Percentiles rank a stretch among this genome's conserved stretches.
Conservation (phyloP, 2,888 invertebrate genomes). For the Caenorhabditis zanzibari region DNA sequence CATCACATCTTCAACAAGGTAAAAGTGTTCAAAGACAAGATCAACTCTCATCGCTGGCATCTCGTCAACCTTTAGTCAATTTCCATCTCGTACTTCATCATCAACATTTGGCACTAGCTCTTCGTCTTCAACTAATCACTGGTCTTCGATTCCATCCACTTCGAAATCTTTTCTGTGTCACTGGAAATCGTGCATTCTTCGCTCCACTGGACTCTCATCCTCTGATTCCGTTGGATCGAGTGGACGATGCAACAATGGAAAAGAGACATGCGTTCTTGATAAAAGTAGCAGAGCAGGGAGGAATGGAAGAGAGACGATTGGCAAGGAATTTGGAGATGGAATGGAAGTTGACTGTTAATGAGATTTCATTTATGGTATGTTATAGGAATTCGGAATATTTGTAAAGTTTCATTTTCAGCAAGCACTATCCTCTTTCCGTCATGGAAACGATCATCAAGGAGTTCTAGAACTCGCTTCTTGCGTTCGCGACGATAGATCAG, state of each 20-base stretch:
- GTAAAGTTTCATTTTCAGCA: slow-evolving; percentile 33
- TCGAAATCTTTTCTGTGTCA: slow-evolving; percentile 70
- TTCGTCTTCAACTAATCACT: slow-evolving; percentile 65
- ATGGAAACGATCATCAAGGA: slow-evolving; percentile 66
- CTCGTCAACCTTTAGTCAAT: slow-evolving; percentile 74
- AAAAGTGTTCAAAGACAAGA: slow-evolving; percentile 50
- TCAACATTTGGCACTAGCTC: slow-evolving; percentile 72
- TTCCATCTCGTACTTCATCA: slow-evolving; percentile 80
- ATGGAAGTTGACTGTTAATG: slow-evolving; percentile 69
- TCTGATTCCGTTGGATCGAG: slow-evolving; percentile 76
- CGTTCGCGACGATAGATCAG: slow-evolving; percentile 54
- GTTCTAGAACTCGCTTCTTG: slow-evolving; percentile 55
- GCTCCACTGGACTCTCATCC: slow-evolving; percentile 79
- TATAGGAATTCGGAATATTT: background rate
- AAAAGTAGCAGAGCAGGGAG: slow-evolving; percentile 68
- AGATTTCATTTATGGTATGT: slow-evolving; percentile 65
- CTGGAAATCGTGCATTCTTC: slow-evolving; percentile 78
- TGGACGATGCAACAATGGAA: slow-evolving; percentile 72
- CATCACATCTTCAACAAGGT: slow-evolving; percentile 39
- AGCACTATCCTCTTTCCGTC: slow-evolving; percentile 62
- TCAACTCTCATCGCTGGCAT: slow-evolving; percentile 67
- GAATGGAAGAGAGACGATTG: slow-evolving; percentile 49
- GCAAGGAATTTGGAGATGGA: slow-evolving; percentile 61
- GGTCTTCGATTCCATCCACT: slow-evolving; percentile 65
- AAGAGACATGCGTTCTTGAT: slow-evolving; percentile 77